Conservation (phyloP, 2,888 invertebrate genomes). For the Drosophila cyrtoloma region DNA sequence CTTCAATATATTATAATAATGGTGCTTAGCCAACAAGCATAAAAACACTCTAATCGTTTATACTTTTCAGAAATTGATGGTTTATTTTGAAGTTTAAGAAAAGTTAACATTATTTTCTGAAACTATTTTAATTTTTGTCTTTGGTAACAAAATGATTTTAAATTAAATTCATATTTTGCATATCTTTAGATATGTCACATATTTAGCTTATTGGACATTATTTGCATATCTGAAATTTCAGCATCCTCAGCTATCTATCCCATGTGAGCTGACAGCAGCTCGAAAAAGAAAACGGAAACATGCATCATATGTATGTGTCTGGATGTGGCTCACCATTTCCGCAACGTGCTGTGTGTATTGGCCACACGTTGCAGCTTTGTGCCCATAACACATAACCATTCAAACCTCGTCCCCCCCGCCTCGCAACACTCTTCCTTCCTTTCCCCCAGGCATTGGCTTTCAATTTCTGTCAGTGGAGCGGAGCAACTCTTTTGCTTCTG, state of each 20-base stretch:
- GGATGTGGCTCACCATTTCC: constrained; percentile 18
- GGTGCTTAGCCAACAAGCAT: neutral
- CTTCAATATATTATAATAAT: neutral
- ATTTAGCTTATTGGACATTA: constrained; percentile 3
- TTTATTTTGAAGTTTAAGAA: neutral
- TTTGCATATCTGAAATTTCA: constrained; percentile 19
- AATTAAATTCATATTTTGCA: neutral
- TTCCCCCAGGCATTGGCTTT: constrained; percentile 43
- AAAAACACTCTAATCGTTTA: neutral
- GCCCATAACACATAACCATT: neutral
- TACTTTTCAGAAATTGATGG: rapidly evolving
- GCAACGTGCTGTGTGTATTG: constrained; percentile 20
- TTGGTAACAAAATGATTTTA: too few species aligned
- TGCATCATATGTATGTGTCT: constrained; percentile 9
- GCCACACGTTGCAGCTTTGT: constrained; percentile 28
- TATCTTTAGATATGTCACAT: neutral
- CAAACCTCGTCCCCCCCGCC: neutral
- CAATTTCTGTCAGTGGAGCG: constrained; percentile 45
- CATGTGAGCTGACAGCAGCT: constrained; percentile 23
- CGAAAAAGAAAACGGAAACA: constrained; percentile 5
- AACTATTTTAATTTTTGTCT: neutral
- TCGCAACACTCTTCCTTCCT: neutral
- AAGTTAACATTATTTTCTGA: neutral
- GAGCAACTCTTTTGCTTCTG: constrained; percentile 40
- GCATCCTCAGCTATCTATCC: neutral